Base-by-base conservation (phyloP, 2,888 invertebrate species). In the Pyrgus malvae region DNA sequence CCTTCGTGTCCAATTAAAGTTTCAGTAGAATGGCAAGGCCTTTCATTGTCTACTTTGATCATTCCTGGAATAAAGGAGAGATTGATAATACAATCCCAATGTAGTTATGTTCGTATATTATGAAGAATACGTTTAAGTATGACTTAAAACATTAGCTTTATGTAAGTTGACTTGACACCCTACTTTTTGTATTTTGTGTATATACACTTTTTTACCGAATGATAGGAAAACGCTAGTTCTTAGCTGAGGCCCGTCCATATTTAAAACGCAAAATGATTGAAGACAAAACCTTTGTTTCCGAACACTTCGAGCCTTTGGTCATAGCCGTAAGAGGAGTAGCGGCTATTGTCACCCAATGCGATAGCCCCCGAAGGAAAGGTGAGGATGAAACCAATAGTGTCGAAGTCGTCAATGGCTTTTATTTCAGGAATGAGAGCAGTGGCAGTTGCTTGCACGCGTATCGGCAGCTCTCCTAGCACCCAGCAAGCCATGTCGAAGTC, bases 281-380 rank as follows among this genome's bases (percentile, higher is more conserved):
- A n/a, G n/a, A n/a, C n/a, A n/a, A n/a, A n/a, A 60, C 93, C 93
- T 65, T 90, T 91, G 12, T 91, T 84, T 38, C 93, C 93, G 61
- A 93, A 93, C 7, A 90, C 92, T 80, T 95, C 94, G 0, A 94
- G 69, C 59, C 94, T 86, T 72, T 94, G 94, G 61, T 94, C 94
- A 64, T 94, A 94, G 1, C 94, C 94, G 65, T 93, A 94, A 8
- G 79, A 78, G 25, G 92, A 91, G 71, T 89, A 91, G 25, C 94
- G 84, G 62, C 92, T 93, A 53, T 93, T 80, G 70, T 95, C 94
- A 38, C 93, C 92, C 45, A 92, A 82, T 2, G 90, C 93, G 17
- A 94, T 72, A 2, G 92, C 90, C 1, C 94, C 94, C 33, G 92
- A 92, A 0, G 92, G 91, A 69, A 92, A 94, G 38, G 92, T 91